Base-by-base conservation (phyloP, 2,113 vertebrate species). In the Periophthalmodon schlosseri region DNA sequence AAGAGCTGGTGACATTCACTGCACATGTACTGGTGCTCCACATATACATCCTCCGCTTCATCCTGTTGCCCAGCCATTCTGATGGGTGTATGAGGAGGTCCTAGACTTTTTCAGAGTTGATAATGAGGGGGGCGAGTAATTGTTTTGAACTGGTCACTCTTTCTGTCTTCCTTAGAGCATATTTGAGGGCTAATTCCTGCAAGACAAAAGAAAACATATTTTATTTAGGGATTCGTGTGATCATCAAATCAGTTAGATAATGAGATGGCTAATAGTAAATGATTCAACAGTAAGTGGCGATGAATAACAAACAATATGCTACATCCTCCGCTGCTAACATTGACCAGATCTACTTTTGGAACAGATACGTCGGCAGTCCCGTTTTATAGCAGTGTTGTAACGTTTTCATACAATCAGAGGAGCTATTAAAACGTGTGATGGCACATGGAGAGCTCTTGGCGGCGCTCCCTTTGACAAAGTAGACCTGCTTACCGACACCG, bases 21-120 rank as follows among this genome's bases (percentile, higher is more conserved):
- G 84, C 96, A 97, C 95, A 96, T 96, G 70, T 95, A 97, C 89
- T 97, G 95, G 83, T 96, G 96, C 83, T 96, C 95, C 77, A 95
- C 93, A 70, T 94, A 93, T 65, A 92, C 52, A 0, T 60, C 83
- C 0, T 91, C 91, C 0, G 70, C 63, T 71, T 91, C 93, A 73
- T 88, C 87, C 82, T 90, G 82, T 68, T 87, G 88, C 49, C 91
- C 91, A 10, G 75, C 87, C 93, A 94, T 94, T 70, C 64, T 81
- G 75, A 67, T 11, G 11, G 33, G 7, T 56, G 52, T 34, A 21
- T 68, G 15, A 61, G 60, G 50, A 46, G 56, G 46, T 21, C 60
- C 52, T 52, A 56, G 4, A 63, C 14, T 77, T 77, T 75, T 7
- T 71, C 58, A 2, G 49, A 67, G 74, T 36, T 61, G 34, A 33